Base-by-base conservation (phyloP, 2,888 invertebrate species). In the Eretmocerus hayati region DNA sequence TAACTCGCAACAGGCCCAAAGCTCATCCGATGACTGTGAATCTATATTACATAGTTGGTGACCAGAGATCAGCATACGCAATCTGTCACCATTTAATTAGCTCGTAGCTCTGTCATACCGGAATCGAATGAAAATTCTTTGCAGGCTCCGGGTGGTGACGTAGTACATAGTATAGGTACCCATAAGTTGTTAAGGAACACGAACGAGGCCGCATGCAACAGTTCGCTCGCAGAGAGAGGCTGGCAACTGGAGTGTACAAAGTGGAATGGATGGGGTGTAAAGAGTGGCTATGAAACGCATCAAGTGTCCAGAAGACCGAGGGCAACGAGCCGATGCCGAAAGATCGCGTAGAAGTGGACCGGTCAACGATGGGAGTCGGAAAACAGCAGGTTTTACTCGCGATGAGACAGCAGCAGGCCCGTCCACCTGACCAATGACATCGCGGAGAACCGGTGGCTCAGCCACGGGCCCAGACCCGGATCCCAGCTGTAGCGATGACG, bases 401-500 rank as follows among this genome's bases (percentile, higher is more conserved):
- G 8, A 41, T 18, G n/a, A 37, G 23, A 38, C 13, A 22, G 22
- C 33, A 20, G 40, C 30, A 20, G 49, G 38, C 37, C 30, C 16
- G 53, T 46, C 21, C 41, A 52, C 52, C 58, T 56, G 52, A 59
- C 58, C 67, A 69, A 70, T 70, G 70, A 69, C 67, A 66, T 66
- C 69, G 58, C 65, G 67, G 60, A 64, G 65, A 57, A 62, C 61
- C 60, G 69, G 64, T 62, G 68, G 67, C 42, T 46, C 58, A 55
- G 31, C 56, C 58, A 13, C 53, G 49, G 46, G 56, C 56, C 39
- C 33, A 9, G 8, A 41, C 6, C 20, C 13, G 30, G 39, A 20
- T 35, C 43, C 40, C 33, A 48, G 46, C 31, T 47, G 50, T 19
- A 53, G 53, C 33, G 39, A 47, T 13, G 49, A 26, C 46, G 37